Percentiles rank a stretch among this genome's conserved stretches.
These are phyloP conservation scores for Tridacna gigas DNA, from an alignment of 2,888 invertebrate species.

Conservation along the genomic window DNA sequence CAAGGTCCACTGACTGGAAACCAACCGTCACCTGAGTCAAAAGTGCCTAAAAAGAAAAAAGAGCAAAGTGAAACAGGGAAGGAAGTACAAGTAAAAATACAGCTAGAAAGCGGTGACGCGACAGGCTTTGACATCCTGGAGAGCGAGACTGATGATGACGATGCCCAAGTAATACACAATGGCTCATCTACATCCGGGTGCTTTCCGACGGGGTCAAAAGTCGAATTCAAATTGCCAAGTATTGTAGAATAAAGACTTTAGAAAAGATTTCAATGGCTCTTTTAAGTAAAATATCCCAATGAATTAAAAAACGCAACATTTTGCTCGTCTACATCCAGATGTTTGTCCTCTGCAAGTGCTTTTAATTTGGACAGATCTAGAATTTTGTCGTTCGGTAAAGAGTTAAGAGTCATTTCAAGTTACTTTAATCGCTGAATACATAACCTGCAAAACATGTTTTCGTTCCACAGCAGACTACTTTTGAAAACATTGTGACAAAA, in stretches of 20 bases:
- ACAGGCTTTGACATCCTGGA: slow-evolving; percentile 5
- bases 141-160: slow-evolving; percentile 6
- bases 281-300: background rate
- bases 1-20: slow-evolving; percentile 31
- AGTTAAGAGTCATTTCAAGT: too few relatives aligned
- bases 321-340: background rate
- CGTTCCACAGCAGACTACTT: too few relatives aligned
- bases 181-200: slow-evolving; percentile 7
- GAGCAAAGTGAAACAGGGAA: background rate
- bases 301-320: background rate
- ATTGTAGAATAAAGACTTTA: background rate
- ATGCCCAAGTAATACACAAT: background rate
- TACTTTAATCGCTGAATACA: too few relatives aligned
- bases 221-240: slow-evolving; percentile 29
- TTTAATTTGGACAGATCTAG: too few relatives aligned
- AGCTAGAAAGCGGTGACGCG: slow-evolving; percentile 11
- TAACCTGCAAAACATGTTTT: too few relatives aligned
- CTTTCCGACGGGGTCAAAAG: slow-evolving; percentile 17
- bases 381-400: too few relatives aligned
- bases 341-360: too few relatives aligned
- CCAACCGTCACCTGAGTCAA: background rate
- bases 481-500: too few relatives aligned
- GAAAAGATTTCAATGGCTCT: background rate
- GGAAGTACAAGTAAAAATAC: background rate
- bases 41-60: background rate